These are phyloP conservation scores for Cololabis saira DNA, from an alignment of 2,113 vertebrate genomes.

Conservation along the genomic window DNA sequence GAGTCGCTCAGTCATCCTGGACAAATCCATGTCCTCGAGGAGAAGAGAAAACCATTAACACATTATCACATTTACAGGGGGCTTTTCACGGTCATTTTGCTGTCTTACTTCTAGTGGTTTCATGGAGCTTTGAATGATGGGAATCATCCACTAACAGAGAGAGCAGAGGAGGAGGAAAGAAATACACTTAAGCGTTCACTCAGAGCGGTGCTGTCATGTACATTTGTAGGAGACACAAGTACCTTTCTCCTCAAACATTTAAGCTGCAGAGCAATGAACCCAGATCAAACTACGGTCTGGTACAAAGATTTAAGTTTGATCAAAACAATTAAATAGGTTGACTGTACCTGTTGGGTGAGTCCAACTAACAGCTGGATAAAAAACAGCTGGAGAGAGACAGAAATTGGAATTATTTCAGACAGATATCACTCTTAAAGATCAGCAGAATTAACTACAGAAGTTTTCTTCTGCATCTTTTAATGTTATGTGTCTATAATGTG, in stretches of 20 bases:
- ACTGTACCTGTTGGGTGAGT: slow-evolving; percentile 89
- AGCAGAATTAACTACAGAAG: too few relatives aligned
- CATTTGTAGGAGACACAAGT: background rate
- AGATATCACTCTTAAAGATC: too few relatives aligned
- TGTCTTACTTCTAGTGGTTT: slow-evolving; percentile 88
- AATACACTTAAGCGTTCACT: background rate
- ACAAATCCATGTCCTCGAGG: slow-evolving; percentile 91
- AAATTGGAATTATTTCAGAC: background rate
- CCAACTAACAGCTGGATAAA: slow-evolving; percentile 89
- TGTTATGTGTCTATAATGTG: too few relatives aligned
- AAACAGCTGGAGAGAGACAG: slow-evolving; percentile 82
- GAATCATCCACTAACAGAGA: slow-evolving; percentile 90
- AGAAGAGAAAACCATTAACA: background rate
- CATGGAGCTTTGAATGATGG: slow-evolving; percentile 93
- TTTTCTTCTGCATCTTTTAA: too few relatives aligned
- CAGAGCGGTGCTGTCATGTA: too few relatives aligned
- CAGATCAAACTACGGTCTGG: too few relatives aligned
- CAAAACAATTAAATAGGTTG: too few relatives aligned
- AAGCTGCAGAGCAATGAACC: background rate
- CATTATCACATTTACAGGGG: background rate
- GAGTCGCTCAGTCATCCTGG: slow-evolving; percentile 89
- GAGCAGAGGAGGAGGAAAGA: background rate
- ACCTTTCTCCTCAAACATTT: too few relatives aligned
- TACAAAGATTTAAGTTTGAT: background rate
- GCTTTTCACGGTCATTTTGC: background rate